A percentile compares a stretch with the other conserved stretches of the same genome.
These are phyloP conservation scores for Ormyrus pomaceus DNA, from an alignment of 2,888 invertebrate species.

Conservation along the genomic window DNA sequence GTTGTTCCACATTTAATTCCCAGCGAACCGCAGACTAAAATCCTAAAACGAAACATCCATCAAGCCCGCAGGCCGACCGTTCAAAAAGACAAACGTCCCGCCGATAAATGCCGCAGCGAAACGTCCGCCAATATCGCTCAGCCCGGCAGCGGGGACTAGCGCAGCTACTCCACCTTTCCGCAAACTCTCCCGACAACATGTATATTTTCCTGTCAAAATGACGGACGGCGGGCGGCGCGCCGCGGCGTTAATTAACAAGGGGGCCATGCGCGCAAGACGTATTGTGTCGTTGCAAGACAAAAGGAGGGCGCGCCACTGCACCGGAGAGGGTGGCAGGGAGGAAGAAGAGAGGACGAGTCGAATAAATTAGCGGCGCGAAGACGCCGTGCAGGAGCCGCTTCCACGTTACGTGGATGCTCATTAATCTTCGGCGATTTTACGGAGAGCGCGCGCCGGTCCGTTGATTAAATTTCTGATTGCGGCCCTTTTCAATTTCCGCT, in stretches of 20 bases:
- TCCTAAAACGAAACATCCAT: too few species aligned
- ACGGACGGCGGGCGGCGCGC: not conserved
- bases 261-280: conserved; percentile 17
- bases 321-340: too few species aligned
- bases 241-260: conserved; percentile 33
- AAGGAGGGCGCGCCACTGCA: not conserved
- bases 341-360: conserved; percentile 13
- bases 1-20: too few species aligned
- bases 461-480: conserved; percentile 55
- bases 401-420: conserved; percentile 29
- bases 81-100: too few species aligned
- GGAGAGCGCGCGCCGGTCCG: not conserved
- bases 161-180: too few species aligned
- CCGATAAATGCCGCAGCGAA: too few species aligned
- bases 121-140: too few species aligned
- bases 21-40: too few species aligned
- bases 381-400: too few species aligned
- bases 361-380: conserved; percentile 35
- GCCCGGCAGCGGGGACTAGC: too few species aligned
- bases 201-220: not conserved
- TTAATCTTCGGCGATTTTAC: conserved; percentile 46
- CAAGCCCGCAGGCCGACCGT: too few species aligned
- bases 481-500: not conserved
- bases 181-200: not conserved
- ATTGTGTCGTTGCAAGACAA: conserved; percentile 16